Evolutionary conservation across 2,888 invertebrate genomes (phyloP).

Genomic region (Sympetrum striolatum): DNA sequence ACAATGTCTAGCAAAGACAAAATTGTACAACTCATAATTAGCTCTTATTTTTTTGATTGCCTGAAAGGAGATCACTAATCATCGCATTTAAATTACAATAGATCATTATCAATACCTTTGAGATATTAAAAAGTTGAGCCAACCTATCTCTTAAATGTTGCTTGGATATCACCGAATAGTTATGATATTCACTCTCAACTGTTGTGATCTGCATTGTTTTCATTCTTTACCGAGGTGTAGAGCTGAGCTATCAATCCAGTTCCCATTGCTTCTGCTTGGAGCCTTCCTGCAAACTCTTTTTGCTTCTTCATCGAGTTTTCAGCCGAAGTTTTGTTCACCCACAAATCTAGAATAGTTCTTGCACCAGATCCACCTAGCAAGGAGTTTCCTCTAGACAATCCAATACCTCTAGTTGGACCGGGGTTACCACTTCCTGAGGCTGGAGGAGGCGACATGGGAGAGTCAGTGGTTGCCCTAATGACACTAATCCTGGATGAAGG

Average conservation of each 20-base stretch:
- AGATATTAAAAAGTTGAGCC: too few relatives aligned
- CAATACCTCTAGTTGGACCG: not conserved
- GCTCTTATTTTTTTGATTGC: too few relatives aligned
- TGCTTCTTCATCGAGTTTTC: not conserved
- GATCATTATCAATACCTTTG: too few relatives aligned
- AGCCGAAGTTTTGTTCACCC: not conserved
- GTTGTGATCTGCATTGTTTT: not conserved
- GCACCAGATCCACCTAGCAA: not conserved
- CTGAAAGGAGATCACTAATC: too few relatives aligned
- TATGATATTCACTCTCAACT: not conserved
- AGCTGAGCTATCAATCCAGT: slow-evolving; percentile 1
- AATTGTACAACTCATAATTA: too few relatives aligned
- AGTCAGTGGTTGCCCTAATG: slow-evolving; percentile 81
- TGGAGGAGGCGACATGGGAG: slow-evolving; percentile 83
- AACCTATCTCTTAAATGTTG: too few relatives aligned
- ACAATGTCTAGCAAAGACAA: too few relatives aligned
- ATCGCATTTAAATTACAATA: too few relatives aligned
- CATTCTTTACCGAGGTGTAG: not conserved
- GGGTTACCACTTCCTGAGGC: slow-evolving; percentile 30
- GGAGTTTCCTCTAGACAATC: not conserved
- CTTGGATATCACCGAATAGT: too few relatives aligned
- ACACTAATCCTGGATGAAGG: slow-evolving; percentile 62
- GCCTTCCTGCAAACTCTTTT: not conserved
- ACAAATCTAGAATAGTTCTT: not conserved
- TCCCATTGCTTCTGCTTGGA: slow-evolving; percentile 2